phyloP scores from a whole-genome alignment of 2,113 vertebrate species.

The Pseudorhombus dupliciocellatus region DNA sequence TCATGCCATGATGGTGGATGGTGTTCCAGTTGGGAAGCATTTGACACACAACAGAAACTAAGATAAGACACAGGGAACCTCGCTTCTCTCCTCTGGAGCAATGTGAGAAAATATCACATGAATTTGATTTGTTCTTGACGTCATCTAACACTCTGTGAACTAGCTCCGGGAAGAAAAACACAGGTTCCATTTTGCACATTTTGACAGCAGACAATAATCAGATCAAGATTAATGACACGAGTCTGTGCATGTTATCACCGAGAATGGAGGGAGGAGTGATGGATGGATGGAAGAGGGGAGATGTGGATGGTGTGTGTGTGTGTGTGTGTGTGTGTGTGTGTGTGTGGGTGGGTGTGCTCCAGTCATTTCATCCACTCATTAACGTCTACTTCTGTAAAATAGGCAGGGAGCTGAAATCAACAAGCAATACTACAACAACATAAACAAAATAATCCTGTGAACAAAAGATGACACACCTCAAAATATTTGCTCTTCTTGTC shows the following conservation, averaged over 20 bases:
- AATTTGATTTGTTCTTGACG: background rate
- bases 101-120: background rate
- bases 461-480: background rate
- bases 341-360: background rate
- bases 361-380: constrained; percentile 40
- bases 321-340: background rate
- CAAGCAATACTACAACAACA: background rate
- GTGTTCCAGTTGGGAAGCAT: background rate
- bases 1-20: background rate
- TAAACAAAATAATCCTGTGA: constrained; percentile 12
- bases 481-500: background rate
- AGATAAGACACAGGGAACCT: background rate
- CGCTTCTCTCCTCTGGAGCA: background rate
- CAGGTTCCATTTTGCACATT: background rate
- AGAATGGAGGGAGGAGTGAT: constrained; percentile 21
- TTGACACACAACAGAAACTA: background rate
- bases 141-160: background rate
- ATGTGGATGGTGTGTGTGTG: background rate
- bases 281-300: constrained; percentile 20
- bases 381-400: constrained; percentile 44
- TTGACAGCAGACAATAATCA: constrained; percentile 42
- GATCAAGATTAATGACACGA: constrained; percentile 35
- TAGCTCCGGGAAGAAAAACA: background rate
- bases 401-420: constrained; percentile 24
- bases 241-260: background rate